Evolutionary conservation across 2,888 invertebrate species (phyloP), one percentile per base, ranked within the genome.

Genomic region (Congeria kusceri): DNA sequence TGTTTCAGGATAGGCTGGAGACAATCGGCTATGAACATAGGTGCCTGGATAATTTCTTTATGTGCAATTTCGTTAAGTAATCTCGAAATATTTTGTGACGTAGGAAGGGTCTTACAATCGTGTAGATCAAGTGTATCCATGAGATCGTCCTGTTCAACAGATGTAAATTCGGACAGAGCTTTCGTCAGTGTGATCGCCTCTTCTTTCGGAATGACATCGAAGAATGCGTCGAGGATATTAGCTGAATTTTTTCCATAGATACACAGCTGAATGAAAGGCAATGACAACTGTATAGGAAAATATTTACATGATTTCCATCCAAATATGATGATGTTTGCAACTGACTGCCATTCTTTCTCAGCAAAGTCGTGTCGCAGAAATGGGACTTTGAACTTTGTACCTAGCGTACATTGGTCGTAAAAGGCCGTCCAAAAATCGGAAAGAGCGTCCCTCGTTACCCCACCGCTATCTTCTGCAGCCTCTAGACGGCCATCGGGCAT

Each of bases 311-410:
- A 59, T 67, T 73, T 53, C 77, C 71, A 83, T 23, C 80, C 83
- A 68, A 74, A 77, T n/a, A 39, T 29, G 23, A 83, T 77, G 23
- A 80, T 77, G 62, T 57, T 74, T 3, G 64, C 83, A 9, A 80
- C 69, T 47, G 83, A 49, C 44, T 66, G 58, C 83, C 83, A 83
- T 62, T 83, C 64, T 53, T 28, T 18, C 65, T 80, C 75, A 39
- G 57, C 77, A 58, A 74, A 75, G 47, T 83, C 80, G 56, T 80
- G 83, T 46, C 77, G 70, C 13, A 83, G 68, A 66, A 20, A 71
- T 23, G 77, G 77, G 1, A 77, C 65, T 67, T 80, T 83, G 32
- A 64, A 20, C 28, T n/a, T 20, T 15, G 32, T 74, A 5, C 77
- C 74, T 61, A 71, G 20, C 0, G 74, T 80, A 46, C 77, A 77